Conservation (phyloP, 2,113 vertebrate species). For the Microcebus ravelobensis region DNA sequence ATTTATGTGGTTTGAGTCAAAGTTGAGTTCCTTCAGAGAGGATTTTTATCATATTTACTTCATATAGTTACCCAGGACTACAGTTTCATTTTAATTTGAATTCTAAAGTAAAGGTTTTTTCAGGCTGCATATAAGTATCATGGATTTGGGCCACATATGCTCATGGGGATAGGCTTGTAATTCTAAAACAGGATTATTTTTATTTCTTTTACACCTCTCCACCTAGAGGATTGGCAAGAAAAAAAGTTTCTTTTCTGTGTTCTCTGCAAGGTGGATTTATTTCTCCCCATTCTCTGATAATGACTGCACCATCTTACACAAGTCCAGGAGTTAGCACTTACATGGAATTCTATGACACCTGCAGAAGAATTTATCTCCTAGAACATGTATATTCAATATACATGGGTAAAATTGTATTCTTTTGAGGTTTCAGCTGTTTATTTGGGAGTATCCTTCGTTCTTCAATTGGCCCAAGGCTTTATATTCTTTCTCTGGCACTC, state of each 20-base stretch:
- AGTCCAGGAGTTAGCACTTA: not conserved
- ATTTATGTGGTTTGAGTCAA: not conserved
- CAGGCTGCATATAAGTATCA: too few relatives aligned
- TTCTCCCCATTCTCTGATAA: not conserved
- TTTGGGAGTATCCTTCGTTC: not conserved
- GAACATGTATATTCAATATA: not conserved
- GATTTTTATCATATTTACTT: not conserved
- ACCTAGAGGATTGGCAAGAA: not conserved
- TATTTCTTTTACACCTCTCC: not conserved
- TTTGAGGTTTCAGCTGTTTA: not conserved
- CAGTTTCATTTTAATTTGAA: slow-evolving; percentile 21
- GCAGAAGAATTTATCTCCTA: not conserved
- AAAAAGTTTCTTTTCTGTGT: not conserved
- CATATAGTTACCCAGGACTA: not conserved
- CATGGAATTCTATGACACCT: not conserved
- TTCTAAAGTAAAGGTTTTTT: not conserved
- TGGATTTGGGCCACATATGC: not conserved
- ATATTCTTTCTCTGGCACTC: not conserved
- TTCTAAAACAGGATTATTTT: not conserved
- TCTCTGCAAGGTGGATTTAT: not conserved
- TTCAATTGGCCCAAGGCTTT: not conserved
- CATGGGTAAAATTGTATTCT: not conserved
- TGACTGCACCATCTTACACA: not conserved
- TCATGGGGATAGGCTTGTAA: not conserved
- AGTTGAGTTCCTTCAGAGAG: slow-evolving; percentile 4